Evolutionary conservation across 2,888 invertebrate species (phyloP).

Genomic region (Amiota minor): DNA sequence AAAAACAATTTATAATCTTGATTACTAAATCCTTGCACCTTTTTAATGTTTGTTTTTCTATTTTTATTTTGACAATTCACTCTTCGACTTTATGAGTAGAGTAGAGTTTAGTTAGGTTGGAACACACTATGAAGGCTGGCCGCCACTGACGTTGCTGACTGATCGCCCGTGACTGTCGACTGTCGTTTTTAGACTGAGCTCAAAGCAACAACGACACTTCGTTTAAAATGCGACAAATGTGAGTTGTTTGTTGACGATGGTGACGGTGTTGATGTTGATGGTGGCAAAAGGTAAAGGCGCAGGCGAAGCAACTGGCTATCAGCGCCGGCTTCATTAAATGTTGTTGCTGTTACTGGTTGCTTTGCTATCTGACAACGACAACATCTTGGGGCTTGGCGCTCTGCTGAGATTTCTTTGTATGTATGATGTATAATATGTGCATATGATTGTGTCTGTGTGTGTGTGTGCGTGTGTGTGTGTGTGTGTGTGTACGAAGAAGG

Average conservation of each 20-base stretch:
- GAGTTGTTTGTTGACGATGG: too few species aligned
- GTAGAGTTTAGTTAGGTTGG: too few species aligned
- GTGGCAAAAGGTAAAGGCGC: too few species aligned
- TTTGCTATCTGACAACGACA: slow-evolving; percentile 33
- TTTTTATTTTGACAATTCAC: too few species aligned
- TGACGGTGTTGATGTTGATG: too few species aligned
- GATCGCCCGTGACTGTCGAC: slow-evolving; percentile 48
- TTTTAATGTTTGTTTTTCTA: too few species aligned
- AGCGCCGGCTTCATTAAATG: slow-evolving; percentile 37
- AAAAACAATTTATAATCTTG: too few species aligned
- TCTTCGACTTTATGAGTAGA: too few species aligned
- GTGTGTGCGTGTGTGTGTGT: not conserved
- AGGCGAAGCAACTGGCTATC: too few species aligned
- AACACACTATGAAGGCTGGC: too few species aligned
- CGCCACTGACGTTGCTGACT: not conserved
- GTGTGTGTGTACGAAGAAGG: not conserved
- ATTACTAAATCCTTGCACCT: too few species aligned
- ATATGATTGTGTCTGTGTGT: not conserved
- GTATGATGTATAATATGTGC: not conserved
- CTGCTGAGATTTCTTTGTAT: slow-evolving; percentile 18
- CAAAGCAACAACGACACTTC: slow-evolving; percentile 31
- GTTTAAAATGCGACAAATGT: slow-evolving; percentile 5
- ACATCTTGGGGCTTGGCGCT: slow-evolving; percentile 26
- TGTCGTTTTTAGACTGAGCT: slow-evolving; percentile 56
- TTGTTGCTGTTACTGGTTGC: slow-evolving; percentile 27